Conservation (phyloP, 2,113 vertebrate genomes). For the Aegotheles bennettii region DNA sequence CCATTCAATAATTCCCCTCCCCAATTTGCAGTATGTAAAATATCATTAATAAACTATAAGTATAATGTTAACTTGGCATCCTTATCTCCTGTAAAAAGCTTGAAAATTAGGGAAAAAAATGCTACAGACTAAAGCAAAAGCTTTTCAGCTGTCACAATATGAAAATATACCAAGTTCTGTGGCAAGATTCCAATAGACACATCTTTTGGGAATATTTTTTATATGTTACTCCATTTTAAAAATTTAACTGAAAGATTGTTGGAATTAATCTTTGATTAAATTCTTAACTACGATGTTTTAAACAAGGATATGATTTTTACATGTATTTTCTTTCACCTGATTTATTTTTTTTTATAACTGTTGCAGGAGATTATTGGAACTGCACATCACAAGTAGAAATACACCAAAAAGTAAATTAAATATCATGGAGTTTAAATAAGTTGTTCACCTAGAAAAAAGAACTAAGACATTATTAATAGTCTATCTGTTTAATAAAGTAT, state of each 20-base stretch:
- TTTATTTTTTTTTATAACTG: background rate
- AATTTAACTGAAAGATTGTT: background rate
- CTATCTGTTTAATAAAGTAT: background rate
- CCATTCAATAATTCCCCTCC: background rate
- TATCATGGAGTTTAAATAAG: background rate
- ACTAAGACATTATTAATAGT: background rate
- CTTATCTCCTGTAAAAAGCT: background rate
- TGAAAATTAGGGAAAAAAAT: background rate
- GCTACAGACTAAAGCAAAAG: background rate
- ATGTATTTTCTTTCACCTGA: background rate
- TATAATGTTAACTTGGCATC: background rate
- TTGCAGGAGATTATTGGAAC: background rate
- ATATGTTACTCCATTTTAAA: background rate
- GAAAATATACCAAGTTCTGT: background rate
- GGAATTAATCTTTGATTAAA: background rate
- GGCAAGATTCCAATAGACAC: background rate
- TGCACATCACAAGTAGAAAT: background rate
- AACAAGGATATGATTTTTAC: background rate
- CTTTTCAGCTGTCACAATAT: background rate
- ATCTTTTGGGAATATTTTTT: background rate
- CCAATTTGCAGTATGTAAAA: background rate
- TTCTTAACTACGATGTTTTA: background rate
- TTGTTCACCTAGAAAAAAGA: background rate
- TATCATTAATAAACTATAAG: slow-evolving; percentile 1
- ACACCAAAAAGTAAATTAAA: background rate